Base-by-base conservation (phyloP, 2,888 invertebrate genomes). In the Pecten maximus region DNA sequence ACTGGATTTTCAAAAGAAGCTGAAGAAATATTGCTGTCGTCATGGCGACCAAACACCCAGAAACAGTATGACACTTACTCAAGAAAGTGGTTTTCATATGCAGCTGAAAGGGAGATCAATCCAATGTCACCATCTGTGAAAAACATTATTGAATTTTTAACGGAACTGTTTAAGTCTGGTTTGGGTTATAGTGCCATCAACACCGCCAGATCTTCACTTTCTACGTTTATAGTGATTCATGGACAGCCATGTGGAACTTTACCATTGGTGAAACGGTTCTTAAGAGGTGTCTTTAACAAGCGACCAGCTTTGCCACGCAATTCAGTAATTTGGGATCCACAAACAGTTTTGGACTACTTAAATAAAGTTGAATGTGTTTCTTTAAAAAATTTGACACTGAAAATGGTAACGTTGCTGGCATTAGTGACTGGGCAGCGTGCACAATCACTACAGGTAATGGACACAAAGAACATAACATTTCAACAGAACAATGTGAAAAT, bases 401-500 rank as follows among this genome's bases (percentile, higher is more conserved):
- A 92, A 89, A 40, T 92, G n/a, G 54, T 90, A 48, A 92, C 91
- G 88, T 91, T 93, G 87, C 88, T 91, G 19, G 48, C 90, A n/a
- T 54, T 93, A n/a, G 48, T 90, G 40, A 90, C 92, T 28, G 92
- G 89, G 40, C 91, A 91, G 44, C 89, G 92, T 54, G 48, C 89
- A 28, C 92, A 92, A 88, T 89, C 91, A 16, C 19, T 91, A 40
- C 90, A 92, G 88, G 60, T 89, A 19, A 50, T 90, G 40, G 87
- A 90, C 87, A 35, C 91, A 4, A 87, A 86, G 35, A 91, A 93
- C 54, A 87, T 91, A 2, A 50, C 16, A 23, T 88, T 92, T 16
- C 40, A 8, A 35, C 88, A 88, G 19, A 40, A 89, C 28, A 60
- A 28, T 19, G 15, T 90, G n/a, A 40, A 48, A 60, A 91, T 93